These are phyloP conservation scores for Stenichneumon culpator DNA, from an alignment of 2,888 invertebrate genomes.

Conservation along the genomic window DNA sequence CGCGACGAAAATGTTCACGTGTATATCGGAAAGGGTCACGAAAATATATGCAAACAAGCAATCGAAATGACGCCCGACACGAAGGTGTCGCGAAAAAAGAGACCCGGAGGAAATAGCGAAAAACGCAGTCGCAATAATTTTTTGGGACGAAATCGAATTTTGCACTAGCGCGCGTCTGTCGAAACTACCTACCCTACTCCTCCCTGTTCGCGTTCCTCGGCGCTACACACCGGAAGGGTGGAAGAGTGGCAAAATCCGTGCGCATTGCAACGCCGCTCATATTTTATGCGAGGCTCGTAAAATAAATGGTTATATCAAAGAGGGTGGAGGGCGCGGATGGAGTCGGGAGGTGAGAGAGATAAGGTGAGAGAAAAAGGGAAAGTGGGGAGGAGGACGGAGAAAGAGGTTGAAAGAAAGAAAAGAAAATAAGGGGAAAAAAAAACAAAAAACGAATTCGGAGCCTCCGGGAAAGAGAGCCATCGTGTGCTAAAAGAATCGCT, in stretches of 20 bases:
- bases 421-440: slow-evolving; percentile 7
- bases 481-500: slow-evolving; percentile 50
- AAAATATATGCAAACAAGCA: background rate
- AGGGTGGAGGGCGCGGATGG: slow-evolving; percentile 13
- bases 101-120: slow-evolving; percentile 19
- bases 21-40: slow-evolving; percentile 18
- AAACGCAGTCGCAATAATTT: slow-evolving; percentile 58
- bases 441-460: slow-evolving; percentile 1
- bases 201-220: background rate
- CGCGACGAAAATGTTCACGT: background rate
- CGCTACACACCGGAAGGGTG: slow-evolving; percentile 1
- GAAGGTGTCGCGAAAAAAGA: slow-evolving; percentile 8
- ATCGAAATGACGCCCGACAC: background rate
- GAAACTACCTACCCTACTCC: slow-evolving; percentile 1
- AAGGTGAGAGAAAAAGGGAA: slow-evolving; percentile 7
- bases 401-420: slow-evolving; percentile 16
- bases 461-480: slow-evolving; percentile 50
- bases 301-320: slow-evolving; percentile 64
- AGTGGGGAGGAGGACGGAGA: background rate
- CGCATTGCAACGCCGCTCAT: slow-evolving; percentile 57
- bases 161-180: slow-evolving; percentile 28
- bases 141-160: slow-evolving; percentile 60
- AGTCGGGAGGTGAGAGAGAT: slow-evolving; percentile 1
- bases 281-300: slow-evolving; percentile 63
- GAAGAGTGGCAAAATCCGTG: slow-evolving; percentile 54